Percentiles rank a stretch among this genome's conserved stretches.
Evolutionary conservation across 2,797 vertebrate genomes (phyloP).

Genomic region (Danio jaintianensis): DNA sequence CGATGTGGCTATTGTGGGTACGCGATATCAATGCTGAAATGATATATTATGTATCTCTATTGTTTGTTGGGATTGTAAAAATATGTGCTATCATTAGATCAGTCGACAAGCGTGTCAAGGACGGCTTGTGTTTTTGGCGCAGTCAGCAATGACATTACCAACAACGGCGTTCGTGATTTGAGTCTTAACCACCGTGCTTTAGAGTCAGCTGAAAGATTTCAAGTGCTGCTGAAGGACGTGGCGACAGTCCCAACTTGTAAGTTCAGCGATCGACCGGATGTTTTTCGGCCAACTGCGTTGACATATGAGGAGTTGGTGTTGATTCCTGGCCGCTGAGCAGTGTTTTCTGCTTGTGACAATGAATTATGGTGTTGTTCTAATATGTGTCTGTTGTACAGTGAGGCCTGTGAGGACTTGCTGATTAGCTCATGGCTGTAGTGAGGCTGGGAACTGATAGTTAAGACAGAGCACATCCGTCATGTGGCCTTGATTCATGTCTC

Average conservation of each 20-base stretch:
- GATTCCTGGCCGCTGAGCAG: slow-evolving; percentile 12
- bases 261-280: slow-evolving; percentile 3
- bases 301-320: slow-evolving; percentile 11
- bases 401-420: slow-evolving; percentile 69
- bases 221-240: slow-evolving; percentile 41
- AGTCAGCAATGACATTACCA: slow-evolving; percentile 40
- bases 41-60: slow-evolving; percentile 65
- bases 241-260: slow-evolving; percentile 16
- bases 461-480: slow-evolving; percentile 66
- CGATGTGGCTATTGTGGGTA: too few species aligned
- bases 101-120: slow-evolving; percentile 41
- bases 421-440: slow-evolving; percentile 64
- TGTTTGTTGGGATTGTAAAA: slow-evolving; percentile 66
- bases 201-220: slow-evolving; percentile 30
- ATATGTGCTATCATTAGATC: slow-evolving; percentile 64
- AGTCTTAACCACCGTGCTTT: slow-evolving; percentile 9
- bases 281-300: slow-evolving; percentile 9
- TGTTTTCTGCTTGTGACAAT: slow-evolving; percentile 36
- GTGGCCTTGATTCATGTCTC: slow-evolving; percentile 73
- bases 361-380: slow-evolving; percentile 43
- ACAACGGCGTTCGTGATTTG: slow-evolving; percentile 7
- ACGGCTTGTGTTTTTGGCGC: slow-evolving; percentile 32
- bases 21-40: too few species aligned
- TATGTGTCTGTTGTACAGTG: slow-evolving; percentile 14
- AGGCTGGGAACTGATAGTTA: slow-evolving; percentile 73